phyloP scores from a whole-genome alignment of 2,888 invertebrate genomes.

The Asteroscopus sphinx region DNA sequence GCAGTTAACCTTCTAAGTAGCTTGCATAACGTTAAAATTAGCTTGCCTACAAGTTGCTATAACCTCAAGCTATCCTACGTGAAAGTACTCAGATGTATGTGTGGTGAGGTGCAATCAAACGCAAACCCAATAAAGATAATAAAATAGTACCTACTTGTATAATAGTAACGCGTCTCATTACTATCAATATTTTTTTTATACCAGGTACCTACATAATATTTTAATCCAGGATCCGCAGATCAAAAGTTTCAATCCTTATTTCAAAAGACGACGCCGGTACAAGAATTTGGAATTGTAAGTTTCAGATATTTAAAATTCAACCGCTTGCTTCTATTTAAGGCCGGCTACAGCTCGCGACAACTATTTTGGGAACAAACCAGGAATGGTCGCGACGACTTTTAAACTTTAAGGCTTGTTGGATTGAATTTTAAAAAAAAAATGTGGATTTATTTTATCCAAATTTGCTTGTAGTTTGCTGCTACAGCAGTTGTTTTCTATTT shows the following conservation, averaged over 20 bases:
- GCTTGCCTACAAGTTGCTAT: no score
- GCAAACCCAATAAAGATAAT: no score
- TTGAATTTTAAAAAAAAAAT: conserved; percentile 39
- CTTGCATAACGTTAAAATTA: no score
- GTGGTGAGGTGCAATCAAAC: no score
- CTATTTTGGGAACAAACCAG: conserved; percentile 62
- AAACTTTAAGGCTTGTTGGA: conserved; percentile 40
- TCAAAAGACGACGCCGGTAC: conserved; percentile 9
- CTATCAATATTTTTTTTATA: no score
- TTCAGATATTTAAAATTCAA: conserved; percentile 61
- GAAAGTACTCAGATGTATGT: no score
- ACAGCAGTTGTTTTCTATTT: background rate
- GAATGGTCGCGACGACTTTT: conserved; percentile 39
- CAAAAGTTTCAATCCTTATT: conserved; percentile 30
- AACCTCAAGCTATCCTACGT: no score
- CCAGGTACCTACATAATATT: no score
- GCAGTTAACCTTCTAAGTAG: no score
- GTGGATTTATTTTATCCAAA: conserved; percentile 27
- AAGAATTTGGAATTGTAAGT: conserved; percentile 57
- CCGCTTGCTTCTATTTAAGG: conserved; percentile 62
- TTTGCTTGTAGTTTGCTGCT: conserved; percentile 3
- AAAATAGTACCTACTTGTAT: no score
- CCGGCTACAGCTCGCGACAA: conserved; percentile 42
- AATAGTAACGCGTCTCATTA: no score
- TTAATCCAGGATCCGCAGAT: no score